Evolutionary conservation across 2,113 vertebrate species (phyloP), one percentile per base, ranked within the genome.

Genomic region (Vulpes lagopus): DNA sequence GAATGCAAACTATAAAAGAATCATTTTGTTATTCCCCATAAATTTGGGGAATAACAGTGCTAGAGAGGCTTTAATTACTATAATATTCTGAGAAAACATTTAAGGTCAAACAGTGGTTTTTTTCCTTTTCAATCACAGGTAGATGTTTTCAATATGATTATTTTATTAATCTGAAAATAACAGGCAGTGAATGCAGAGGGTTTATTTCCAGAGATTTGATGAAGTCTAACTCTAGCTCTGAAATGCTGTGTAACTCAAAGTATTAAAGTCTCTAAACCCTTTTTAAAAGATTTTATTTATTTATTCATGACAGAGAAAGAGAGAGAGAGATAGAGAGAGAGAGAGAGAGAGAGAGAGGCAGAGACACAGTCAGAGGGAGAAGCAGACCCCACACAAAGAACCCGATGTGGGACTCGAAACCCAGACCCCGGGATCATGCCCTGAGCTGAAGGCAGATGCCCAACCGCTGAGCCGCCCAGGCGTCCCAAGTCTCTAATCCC

Each of bases 131-230:
- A 81, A 53, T 60, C 57, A 67, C 8, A 88, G 32, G 25, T 59
- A 83, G 19, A 53, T 88, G 22, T 81, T 84, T 87, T 88, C 83
- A 65, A 76, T 79, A 60, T 30, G 32, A 87, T 73, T 83, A 80
- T 74, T 65, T 95, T 60, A 91, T 79, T 95, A 83, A 83, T 71
- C 67, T 93, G 76, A 91, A 93, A 91, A 49, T 82, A n/a, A 96
- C 27, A 83, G 25, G 55, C 30, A 82, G 53, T 71, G 69, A 87
- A 62, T 83, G 49, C 23, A 87, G 53, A 82, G 12, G 22, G 6
- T 89, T 35, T 93, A 30, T 67, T 90, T 79, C 62, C 49, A 65
- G 91, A 88, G 93, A 87, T 22, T n/a, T 43, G 51, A 30, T 62
- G 67, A 89, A 69, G 23, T 74, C 43, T 60, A 79, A 79, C 19